Percentiles rank a stretch among this genome's conserved stretches.
phyloP scores from a whole-genome alignment of 2,797 vertebrate species.

The Adelosebastes latens region DNA sequence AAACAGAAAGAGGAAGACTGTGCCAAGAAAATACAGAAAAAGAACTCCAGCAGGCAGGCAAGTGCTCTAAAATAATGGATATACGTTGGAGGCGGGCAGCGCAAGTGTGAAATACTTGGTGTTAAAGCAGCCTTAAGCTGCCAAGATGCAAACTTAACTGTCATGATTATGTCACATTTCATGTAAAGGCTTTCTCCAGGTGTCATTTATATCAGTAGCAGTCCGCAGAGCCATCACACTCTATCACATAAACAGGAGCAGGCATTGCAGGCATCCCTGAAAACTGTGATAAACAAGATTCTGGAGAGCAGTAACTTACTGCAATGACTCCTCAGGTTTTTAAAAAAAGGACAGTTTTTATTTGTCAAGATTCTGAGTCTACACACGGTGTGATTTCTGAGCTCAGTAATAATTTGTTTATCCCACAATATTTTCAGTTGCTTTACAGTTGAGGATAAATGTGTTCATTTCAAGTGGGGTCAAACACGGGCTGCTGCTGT shows the following conservation, averaged over 20 bases:
- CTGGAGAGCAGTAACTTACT: constrained; percentile 5
- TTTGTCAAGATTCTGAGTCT: constrained; percentile 23
- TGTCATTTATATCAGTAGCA: constrained; percentile 58
- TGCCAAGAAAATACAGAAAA: constrained; percentile 55
- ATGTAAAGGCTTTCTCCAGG: constrained; percentile 52
- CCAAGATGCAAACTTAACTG: constrained; percentile 67
- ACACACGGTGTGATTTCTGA: neutral
- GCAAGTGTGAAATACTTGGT: constrained; percentile 63
- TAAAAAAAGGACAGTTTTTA: neutral
- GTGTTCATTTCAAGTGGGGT: neutral
- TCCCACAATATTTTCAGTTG: neutral
- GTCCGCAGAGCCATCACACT: constrained; percentile 24
- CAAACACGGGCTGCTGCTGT: neutral
- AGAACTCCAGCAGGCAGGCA: constrained; percentile 42
- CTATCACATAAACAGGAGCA: constrained; percentile 39
- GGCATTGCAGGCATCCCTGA: constrained; percentile 14
- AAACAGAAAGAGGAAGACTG: constrained; percentile 37
- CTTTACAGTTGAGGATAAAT: constrained; percentile 4
- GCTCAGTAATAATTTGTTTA: neutral
- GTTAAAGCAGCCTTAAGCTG: constrained; percentile 62
- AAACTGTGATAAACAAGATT: constrained; percentile 51
- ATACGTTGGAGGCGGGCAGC: constrained; percentile 63
- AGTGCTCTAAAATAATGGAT: constrained; percentile 63
- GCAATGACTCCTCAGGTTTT: neutral
- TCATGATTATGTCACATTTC: constrained; percentile 68